phyloP scores from a whole-genome alignment of 2,888 invertebrate species.

The Meta bourneti region DNA sequence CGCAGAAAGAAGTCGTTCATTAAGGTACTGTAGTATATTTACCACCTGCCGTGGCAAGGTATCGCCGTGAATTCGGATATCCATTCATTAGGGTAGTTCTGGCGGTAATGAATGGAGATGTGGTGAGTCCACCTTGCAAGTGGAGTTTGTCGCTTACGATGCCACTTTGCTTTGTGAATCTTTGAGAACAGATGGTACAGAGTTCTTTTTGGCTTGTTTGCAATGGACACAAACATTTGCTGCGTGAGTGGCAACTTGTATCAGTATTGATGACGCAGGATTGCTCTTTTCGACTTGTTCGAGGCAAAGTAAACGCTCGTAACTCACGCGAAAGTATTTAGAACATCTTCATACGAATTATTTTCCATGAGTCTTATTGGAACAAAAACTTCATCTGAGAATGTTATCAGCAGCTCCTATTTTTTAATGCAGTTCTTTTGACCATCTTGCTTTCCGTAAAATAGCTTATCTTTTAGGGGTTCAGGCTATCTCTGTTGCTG shows the following conservation, averaged over 20 bases:
- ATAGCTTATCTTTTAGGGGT: slow-evolving; percentile 40
- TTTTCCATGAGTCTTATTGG: too few species aligned
- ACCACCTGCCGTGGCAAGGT: slow-evolving; percentile 53
- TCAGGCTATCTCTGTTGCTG: slow-evolving; percentile 19
- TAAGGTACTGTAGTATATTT: slow-evolving; percentile 47
- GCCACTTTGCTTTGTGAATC: neutral
- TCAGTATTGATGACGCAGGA: neutral
- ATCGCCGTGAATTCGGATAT: slow-evolving; percentile 34
- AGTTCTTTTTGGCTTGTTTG: neutral
- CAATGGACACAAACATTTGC: neutral
- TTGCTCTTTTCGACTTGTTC: neutral
- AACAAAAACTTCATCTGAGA: too few species aligned
- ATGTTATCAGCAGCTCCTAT: slow-evolving; percentile 53
- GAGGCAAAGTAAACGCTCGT: neutral
- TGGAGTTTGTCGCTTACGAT: slow-evolving; percentile 11
- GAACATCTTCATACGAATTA: too few species aligned
- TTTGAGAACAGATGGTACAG: neutral
- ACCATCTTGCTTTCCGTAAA: slow-evolving; percentile 1
- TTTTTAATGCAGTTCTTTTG: slow-evolving; percentile 9
- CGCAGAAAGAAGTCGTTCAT: slow-evolving; percentile 46
- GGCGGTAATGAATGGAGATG: slow-evolving; percentile 7
- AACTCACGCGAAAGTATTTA: neutral
- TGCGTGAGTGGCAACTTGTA: neutral
- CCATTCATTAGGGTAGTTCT: slow-evolving; percentile 23
- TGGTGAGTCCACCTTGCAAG: neutral